Conservation (phyloP, 2,113 vertebrate species). For the Oryzias javanicus region DNA sequence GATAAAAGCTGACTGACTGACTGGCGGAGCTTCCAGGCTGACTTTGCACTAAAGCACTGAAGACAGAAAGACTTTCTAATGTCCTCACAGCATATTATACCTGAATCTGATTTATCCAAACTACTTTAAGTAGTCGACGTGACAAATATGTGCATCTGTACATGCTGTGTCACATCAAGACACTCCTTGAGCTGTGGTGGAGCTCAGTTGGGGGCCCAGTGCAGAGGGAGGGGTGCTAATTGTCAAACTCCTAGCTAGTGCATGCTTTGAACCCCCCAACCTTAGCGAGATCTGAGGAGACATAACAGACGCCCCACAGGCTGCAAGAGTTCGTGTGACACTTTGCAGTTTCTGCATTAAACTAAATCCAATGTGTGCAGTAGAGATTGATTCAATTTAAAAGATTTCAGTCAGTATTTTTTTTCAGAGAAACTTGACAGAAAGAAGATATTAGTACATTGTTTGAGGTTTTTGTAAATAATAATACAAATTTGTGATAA, state of each 20-base stretch:
- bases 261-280: conserved; percentile 30
- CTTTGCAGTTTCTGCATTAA: conserved; percentile 33
- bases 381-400: conserved; percentile 18
- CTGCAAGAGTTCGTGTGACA: conserved; percentile 12
- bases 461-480: conserved; percentile 5
- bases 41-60: too few species aligned
- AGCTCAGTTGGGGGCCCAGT: conserved; percentile 12
- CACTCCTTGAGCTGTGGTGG: not conserved
- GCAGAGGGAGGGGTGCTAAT: conserved; percentile 34
- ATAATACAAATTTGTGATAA: not conserved
- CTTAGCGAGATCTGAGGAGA: conserved; percentile 28
- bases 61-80: too few species aligned
- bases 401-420: conserved; percentile 4
- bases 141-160: not conserved
- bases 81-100: too few species aligned
- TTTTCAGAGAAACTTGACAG: conserved; percentile 6
- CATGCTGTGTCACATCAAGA: not conserved
- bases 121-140: too few species aligned
- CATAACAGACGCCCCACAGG: conserved; percentile 9
- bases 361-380: conserved; percentile 1
- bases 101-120: too few species aligned
- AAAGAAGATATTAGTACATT: conserved; percentile 6
- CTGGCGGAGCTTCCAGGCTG: too few species aligned
- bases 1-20: too few species aligned
- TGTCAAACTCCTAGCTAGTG: conserved; percentile 22